Evolutionary conservation across 2,797 vertebrate species (phyloP), one percentile per base, ranked within the genome.

Genomic region (Thalassophryne amazonica): DNA sequence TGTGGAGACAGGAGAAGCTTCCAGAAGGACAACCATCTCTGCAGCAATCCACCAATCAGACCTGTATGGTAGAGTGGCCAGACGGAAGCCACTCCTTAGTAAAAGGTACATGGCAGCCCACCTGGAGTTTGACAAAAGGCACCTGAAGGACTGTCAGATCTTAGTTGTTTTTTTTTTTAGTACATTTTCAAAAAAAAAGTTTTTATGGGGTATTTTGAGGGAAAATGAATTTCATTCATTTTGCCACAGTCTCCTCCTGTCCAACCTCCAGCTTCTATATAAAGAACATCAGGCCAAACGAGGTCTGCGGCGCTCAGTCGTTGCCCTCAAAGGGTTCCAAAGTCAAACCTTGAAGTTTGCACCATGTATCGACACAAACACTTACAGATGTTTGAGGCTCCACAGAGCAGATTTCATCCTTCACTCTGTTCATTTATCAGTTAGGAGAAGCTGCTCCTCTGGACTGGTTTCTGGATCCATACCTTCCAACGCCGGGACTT

Each of bases 281-380:
- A 34, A 39, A 61, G 46, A 43, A 69, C 59, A 49, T 75, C 61
- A 67, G 45, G 62, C 57, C 54, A 54, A 64, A 82, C 45, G 19
- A 20, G 35, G 67, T 60, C 39, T 55, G 60, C 46, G 56, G 23
- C 41, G 62, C 60, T 81, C 55, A 83, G 77, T 73, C 86, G 78
- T 87, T 83, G 78, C 30, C 7, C 11, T 19, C 21, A 30, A n/a
- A 15, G 24, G 21, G 45, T 73, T 80, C 69, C 10, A 3, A 61
- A 42, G 35, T 61, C 60, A 62, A 69, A 69, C 73, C 76, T 76
- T 82, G 35, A 75, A 73, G 76, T 83, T 74, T 81, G 52, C 62
- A 74, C 48, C 37, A 8, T 64, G 33, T 59, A 39, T 38, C 22
- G 65, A 78, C 69, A n/a, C n/a, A 67, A 47, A 66, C 58, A 45